Base-by-base conservation (phyloP, 2,797 vertebrate species). In the Natrix natrix region DNA sequence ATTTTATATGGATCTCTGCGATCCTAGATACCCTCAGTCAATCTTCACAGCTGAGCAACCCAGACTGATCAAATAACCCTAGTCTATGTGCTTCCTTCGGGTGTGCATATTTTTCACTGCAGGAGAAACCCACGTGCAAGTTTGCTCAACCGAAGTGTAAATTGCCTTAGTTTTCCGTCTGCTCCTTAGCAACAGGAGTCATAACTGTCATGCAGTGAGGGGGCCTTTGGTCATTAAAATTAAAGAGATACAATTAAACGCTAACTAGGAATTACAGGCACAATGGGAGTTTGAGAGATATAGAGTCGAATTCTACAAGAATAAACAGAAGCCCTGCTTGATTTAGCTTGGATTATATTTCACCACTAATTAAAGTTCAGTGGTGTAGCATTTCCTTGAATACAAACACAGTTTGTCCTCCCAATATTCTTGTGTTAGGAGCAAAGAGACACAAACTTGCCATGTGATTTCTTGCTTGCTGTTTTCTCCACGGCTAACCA, bases 311-410 rank as follows among this genome's bases (percentile, higher is more conserved):
- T 94, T 94, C 94, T 93, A 4, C 63, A 90, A 95, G 94, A 95
- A 94, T 94, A 93, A 96, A 95, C 86, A 20, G 78, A 94, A 92
- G 63, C 93, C 43, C 56, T 91, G 78, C 93, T 93, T 94, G 95
- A 93, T 43, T 94, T 95, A 92, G 52, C 69, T 24, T 90, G 90
- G 87, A 87, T 96, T 96, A 54, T 93, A 94, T 96, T 96, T 96
- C 92, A 94, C 37, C 92, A 88, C 92, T 94, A 96, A 96, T 96
- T 95, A 94, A 94, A 95, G 93, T 92, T 94, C 48, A 92, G 11
- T 13, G 8, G 22, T n/a, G 59, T 88, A 92, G 60, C 90, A 63
- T 94, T 95, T 92, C 54, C 56, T 93, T 87, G 95, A 92, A 94
- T 60, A 24, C 55, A 61, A 94, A 95, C 93, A 88, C n/a, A 56